Base-by-base conservation (phyloP, 2,888 invertebrate genomes). In the Microctonus aethiopoides region DNA sequence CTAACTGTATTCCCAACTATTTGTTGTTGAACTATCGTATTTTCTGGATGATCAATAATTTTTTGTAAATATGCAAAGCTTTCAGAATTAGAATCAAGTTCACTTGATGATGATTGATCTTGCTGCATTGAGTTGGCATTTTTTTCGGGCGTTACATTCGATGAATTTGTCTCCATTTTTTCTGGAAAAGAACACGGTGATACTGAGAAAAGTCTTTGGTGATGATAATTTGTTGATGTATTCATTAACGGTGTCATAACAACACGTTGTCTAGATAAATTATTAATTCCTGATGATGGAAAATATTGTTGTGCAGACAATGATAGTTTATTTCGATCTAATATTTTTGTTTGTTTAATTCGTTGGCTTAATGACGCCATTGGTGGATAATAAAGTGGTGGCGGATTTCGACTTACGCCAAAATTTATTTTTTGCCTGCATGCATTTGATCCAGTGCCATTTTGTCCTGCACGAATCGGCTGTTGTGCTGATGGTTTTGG, bases 1-100 rank as follows among this genome's bases (percentile, higher is more conserved):
- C 93, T 91, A 9, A 93, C 94, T 13, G 93, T 93, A 79, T 92
- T 82, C 7, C 85, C 84, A 26, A 75, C 70, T 46, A 86, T 83
- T 71, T 86, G 86, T 24, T 78, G 81, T 57, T 85, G 85, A 7
- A 85, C 84, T 64, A 84, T 80, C 0, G 86, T 79, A 34, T 71
- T 78, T 10, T 77, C 72, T 13, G 86, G 86, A 75, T 84, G 80
- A 13, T 79, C 78, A 32, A 86, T 86, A 39, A 79, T 78, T 72
- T 84, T 81, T 67, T 84, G 81, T 0, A 85, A 68, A 71, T 81
- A 84, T 3, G 84, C 84, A 13, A 78, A 69, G 69, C 81, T 81
- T 67, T 80, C 81, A 72, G 77, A 60, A 75, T 77, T 54, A 60
- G 71, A 22, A 64, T 76, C 13, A 72, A 73, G 2, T 67, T 68